Conservation (phyloP, 1,140 invertebrate genomes). For the Microplitis demolitor region DNA sequence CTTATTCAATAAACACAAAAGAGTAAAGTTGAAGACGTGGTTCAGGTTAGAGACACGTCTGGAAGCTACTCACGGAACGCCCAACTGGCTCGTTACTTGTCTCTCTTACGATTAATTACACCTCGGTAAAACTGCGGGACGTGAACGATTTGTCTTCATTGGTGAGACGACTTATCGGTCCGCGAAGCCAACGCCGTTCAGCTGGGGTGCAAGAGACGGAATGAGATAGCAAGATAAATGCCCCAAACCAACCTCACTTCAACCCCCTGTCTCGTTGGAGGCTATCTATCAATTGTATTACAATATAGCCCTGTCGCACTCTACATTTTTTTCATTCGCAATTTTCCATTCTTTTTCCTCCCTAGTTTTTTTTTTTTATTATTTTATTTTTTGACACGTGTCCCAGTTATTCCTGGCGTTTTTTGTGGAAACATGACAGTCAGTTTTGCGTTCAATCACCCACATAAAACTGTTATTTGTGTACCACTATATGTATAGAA, state of each 20-base stretch:
- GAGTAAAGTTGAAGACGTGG: neutral
- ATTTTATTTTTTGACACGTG: slow-evolving; percentile 6
- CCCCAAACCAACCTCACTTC: neutral
- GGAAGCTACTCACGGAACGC: neutral
- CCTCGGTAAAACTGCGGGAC: slow-evolving; percentile 40
- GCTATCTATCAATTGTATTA: slow-evolving; percentile 53
- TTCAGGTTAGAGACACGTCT: neutral
- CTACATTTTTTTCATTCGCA: slow-evolving; percentile 8
- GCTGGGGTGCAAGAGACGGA: neutral
- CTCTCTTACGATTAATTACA: slow-evolving; percentile 47
- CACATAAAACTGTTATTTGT: slow-evolving; percentile 6
- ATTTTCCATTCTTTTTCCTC: slow-evolving; percentile 7
- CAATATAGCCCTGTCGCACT: slow-evolving; percentile 38
- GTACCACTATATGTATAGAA: neutral
- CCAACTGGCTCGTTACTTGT: neutral
- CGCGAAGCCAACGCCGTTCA: slow-evolving; percentile 10
- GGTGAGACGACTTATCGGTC: slow-evolving; percentile 44
- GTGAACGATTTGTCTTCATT: slow-evolving; percentile 54
- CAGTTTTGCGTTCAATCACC: slow-evolving; percentile 17
- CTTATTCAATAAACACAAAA: no score
- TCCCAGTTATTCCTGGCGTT: neutral
- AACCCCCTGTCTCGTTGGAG: slow-evolving; percentile 27
- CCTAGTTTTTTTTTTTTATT: slow-evolving; percentile 2
- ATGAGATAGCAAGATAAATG: slow-evolving; percentile 18
- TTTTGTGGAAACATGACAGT: neutral